phyloP scores from a whole-genome alignment of 2,113 vertebrate species.

The Trochalopteron elliotii region DNA sequence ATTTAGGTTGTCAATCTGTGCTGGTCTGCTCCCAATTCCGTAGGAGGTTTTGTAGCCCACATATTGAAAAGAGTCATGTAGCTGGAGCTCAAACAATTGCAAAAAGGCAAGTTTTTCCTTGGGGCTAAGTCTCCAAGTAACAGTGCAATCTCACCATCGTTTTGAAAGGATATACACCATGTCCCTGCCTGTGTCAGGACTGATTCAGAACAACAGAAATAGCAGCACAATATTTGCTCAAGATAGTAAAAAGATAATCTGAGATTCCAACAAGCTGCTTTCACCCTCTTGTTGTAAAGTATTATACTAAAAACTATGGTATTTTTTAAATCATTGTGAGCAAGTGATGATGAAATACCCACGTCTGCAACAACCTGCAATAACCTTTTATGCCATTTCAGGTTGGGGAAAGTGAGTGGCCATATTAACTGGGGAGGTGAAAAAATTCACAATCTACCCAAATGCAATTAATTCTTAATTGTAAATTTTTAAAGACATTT shows the following conservation, averaged over 20 bases:
- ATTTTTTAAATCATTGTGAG: neutral
- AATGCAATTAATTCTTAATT: neutral
- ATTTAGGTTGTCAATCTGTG: neutral
- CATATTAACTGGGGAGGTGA: neutral
- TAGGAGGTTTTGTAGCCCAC: slow-evolving; percentile 27
- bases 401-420: neutral
- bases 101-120: slow-evolving; percentile 51
- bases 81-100: slow-evolving; percentile 50
- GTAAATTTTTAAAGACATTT: neutral
- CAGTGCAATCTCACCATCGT: slow-evolving; percentile 46
- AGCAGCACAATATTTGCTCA: slow-evolving; percentile 45
- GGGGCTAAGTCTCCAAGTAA: slow-evolving; percentile 48
- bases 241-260: slow-evolving; percentile 12
- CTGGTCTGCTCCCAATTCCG: neutral
- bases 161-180: slow-evolving; percentile 27
- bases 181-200: slow-evolving; percentile 38
- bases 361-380: neutral
- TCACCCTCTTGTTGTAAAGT: slow-evolving; percentile 3
- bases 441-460: neutral
- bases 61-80: neutral
- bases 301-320: neutral
- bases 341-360: neutral
- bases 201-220: slow-evolving; percentile 45
- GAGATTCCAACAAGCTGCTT: slow-evolving; percentile 34
- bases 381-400: neutral